These are phyloP conservation scores for Hormaphis cornu DNA, from an alignment of 1,140 invertebrate species.

Conservation along the genomic window DNA sequence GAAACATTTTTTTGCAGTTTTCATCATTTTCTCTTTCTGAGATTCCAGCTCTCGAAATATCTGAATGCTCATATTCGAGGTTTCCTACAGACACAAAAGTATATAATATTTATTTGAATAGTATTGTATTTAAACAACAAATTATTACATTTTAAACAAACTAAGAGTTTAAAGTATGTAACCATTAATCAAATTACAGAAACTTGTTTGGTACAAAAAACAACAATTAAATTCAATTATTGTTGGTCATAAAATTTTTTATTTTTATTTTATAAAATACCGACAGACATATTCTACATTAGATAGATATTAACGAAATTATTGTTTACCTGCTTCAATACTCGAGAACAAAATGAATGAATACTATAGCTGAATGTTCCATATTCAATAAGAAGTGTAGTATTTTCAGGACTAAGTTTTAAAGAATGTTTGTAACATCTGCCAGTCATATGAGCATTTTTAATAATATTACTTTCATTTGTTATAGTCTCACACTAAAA, in stretches of 20 bases:
- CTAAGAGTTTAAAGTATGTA: too few relatives aligned
- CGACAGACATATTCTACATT: too few relatives aligned
- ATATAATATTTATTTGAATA: slow-evolving; percentile 2
- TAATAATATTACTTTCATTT: slow-evolving; percentile 60
- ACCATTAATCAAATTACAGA: too few relatives aligned
- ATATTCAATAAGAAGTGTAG: slow-evolving; percentile 78
- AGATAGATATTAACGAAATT: too few relatives aligned
- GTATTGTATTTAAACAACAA: too few relatives aligned
- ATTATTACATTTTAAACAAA: too few relatives aligned
- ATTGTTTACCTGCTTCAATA: slow-evolving; percentile 70
- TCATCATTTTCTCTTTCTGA: slow-evolving; percentile 67
- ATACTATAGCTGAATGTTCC: slow-evolving; percentile 77
- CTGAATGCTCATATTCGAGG: slow-evolving; percentile 65
- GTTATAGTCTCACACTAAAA: slow-evolving; percentile 45
- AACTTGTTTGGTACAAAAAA: too few relatives aligned
- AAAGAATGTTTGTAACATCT: slow-evolving; percentile 69
- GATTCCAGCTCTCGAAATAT: slow-evolving; percentile 61
- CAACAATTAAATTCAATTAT: too few relatives aligned
- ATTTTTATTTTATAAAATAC: too few relatives aligned
- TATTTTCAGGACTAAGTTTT: slow-evolving; percentile 57
- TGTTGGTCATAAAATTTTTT: too few relatives aligned
- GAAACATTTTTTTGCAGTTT: slow-evolving; percentile 67
- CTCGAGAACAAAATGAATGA: slow-evolving; percentile 74
- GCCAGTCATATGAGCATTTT: slow-evolving; percentile 57
- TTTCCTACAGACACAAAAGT: slow-evolving; percentile 44